These are phyloP conservation scores for Beaufortia kweichowensis DNA, from an alignment of 2,113 vertebrate genomes.

Conservation along the genomic window DNA sequence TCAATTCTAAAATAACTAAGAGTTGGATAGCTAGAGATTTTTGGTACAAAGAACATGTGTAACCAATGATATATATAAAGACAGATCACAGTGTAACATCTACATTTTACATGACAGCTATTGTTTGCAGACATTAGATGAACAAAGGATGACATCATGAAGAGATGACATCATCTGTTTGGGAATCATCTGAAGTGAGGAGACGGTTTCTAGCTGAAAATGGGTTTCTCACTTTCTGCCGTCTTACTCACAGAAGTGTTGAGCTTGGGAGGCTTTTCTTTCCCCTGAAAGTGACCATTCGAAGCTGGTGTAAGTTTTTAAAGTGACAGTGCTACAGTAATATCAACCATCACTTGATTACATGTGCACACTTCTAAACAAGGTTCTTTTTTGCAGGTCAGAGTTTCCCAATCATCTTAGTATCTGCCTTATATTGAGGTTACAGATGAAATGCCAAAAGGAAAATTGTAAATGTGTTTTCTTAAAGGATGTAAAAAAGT, in stretches of 20 bases:
- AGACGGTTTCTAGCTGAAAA: slow-evolving; percentile 9
- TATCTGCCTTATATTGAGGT: neutral
- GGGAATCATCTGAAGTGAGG: neutral
- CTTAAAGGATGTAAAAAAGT: too few relatives aligned
- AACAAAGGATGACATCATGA: neutral
- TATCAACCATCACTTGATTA: neutral
- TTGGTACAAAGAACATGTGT: neutral
- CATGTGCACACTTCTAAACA: too few relatives aligned
- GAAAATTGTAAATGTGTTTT: neutral
- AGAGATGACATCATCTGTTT: slow-evolving; percentile 1
- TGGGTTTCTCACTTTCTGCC: neutral
- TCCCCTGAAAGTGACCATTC: neutral
- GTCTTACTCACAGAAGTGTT: neutral
- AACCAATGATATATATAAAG: too few relatives aligned
- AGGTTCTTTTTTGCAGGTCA: too few relatives aligned
- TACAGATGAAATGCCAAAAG: neutral
- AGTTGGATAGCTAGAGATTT: neutral
- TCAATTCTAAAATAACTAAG: slow-evolving; percentile 14
- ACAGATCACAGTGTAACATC: too few relatives aligned
- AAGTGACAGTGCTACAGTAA: neutral
- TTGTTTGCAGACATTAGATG: neutral
- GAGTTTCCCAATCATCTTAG: neutral
- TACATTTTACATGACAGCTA: too few relatives aligned
- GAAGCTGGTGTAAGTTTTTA: slow-evolving; percentile 22
- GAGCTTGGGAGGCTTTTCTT: neutral